Percentiles rank a stretch among this genome's conserved stretches.
phyloP scores from a whole-genome alignment of 2,888 invertebrate genomes.

The Nudaria mundana region DNA sequence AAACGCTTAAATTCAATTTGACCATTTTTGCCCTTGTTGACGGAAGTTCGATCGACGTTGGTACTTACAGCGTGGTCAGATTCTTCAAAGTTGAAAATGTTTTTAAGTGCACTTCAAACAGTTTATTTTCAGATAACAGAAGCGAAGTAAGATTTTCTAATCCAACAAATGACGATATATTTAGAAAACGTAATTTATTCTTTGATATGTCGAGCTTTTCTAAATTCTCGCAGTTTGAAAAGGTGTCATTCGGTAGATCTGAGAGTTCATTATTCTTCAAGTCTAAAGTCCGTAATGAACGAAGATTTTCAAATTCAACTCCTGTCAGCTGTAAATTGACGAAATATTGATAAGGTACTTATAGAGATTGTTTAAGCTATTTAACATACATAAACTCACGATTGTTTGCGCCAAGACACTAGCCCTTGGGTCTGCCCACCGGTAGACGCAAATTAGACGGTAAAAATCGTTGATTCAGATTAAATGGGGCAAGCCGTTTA shows the following conservation, averaged over 20 bases:
- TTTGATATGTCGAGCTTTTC: conserved; percentile 86
- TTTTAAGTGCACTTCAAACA: conserved; percentile 83
- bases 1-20: too few relatives aligned
- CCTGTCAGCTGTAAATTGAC: conserved; percentile 72
- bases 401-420: too few relatives aligned
- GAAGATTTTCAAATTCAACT: conserved; percentile 78
- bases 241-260: conserved; percentile 79
- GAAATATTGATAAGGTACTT: background rate
- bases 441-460: too few relatives aligned
- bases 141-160: conserved; percentile 84
- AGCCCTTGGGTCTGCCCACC: too few relatives aligned
- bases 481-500: too few relatives aligned
- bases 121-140: conserved; percentile 86
- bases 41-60: background rate
- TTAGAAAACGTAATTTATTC: conserved; percentile 84
- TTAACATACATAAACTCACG: too few relatives aligned
- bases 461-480: too few relatives aligned
- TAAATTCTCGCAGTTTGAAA: conserved; percentile 78
- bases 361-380: too few relatives aligned
- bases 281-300: conserved; percentile 82
- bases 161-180: conserved; percentile 82
- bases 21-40: too few relatives aligned
- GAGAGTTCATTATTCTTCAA: conserved; percentile 85
- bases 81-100: conserved; percentile 83
- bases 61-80: conserved; percentile 86